Conservation (phyloP, 2,888 invertebrate genomes). For the Aporophyla lueneburgensis region DNA sequence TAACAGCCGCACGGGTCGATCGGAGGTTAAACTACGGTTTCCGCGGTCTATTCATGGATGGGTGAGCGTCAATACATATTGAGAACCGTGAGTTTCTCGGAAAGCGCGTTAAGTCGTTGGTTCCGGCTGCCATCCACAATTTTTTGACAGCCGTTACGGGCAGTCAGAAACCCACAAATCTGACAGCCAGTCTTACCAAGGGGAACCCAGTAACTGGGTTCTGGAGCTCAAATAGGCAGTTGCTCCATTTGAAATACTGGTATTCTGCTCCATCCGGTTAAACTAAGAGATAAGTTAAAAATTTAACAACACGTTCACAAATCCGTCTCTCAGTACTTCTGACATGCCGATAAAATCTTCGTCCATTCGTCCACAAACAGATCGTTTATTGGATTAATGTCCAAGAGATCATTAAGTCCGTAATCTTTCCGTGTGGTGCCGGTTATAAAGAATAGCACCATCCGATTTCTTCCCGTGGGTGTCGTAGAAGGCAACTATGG, state of each 20-base stretch:
- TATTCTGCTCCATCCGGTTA: not conserved
- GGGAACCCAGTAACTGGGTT: not conserved
- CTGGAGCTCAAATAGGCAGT: not conserved
- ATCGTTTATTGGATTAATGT: too few relatives aligned
- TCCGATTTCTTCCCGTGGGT: too few relatives aligned
- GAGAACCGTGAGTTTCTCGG: not conserved
- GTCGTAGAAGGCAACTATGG: too few relatives aligned
- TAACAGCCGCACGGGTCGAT: not conserved
- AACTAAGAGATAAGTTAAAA: not conserved
- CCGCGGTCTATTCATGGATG: not conserved
- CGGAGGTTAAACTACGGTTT: not conserved
- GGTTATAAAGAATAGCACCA: too few relatives aligned
- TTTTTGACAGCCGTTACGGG: not conserved
- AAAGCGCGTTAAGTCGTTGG: not conserved
- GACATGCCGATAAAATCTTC: too few relatives aligned
- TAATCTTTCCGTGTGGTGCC: too few relatives aligned
- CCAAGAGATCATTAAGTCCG: too few relatives aligned
- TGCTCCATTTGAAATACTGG: not conserved
- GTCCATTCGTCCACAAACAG: too few relatives aligned
- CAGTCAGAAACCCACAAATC: not conserved
- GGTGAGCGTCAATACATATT: not conserved
- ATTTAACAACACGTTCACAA: too few relatives aligned
- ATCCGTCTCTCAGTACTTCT: too few relatives aligned
- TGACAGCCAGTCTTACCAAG: not conserved
- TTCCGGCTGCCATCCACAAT: not conserved